Evolutionary conservation across 2,888 invertebrate genomes (phyloP), one percentile per base, ranked within the genome.

Genomic region (Zhuqinia jingwanae): DNA sequence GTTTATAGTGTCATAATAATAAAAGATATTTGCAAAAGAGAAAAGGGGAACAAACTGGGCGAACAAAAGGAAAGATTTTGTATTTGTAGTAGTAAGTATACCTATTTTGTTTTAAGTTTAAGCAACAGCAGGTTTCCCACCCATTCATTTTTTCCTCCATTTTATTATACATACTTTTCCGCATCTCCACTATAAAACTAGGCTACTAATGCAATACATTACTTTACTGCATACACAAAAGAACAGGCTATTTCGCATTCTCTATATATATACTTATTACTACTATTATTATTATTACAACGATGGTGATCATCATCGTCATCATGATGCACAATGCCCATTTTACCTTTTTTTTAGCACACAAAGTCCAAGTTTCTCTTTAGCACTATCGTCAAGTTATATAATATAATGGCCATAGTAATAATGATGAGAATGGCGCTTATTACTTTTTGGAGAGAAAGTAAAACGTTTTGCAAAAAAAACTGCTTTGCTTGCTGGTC

Each of bases 391-490:
- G 5, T 22, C 8, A 15, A 25, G 65, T 22, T 68, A 68, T 73
- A 30, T 73, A 50, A 70, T 27, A 70, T 73, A 68, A 68, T 68
- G 20, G 68, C 36, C 17, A 13, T 42, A 42, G 36, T 68, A 68
- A 68, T 68, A 42, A 47, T 47, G 15, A 42, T 45, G 70, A 70
- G 50, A 25, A 68, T 70, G 50, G 70, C 50, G 70, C 70, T 70
- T 70, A 70, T 63, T 63, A 63, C 36, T 70, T 25, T 45, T 70
- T 15, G 22, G 25, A 15, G 5, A 73, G 73, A 13, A 73, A 73
- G 50, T 73, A 73, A 53, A 73, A 45, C 25, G 47, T 45, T 73
- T 70, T 50, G 50, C 30, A 50, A 50, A 70, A n/a, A n/a, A 36
- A 36, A n/a, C 17, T 30, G 30, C 13, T 36, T 36, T 36, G 36